Conservation (phyloP, 2,888 invertebrate species). For the Seira sanloemensis region DNA sequence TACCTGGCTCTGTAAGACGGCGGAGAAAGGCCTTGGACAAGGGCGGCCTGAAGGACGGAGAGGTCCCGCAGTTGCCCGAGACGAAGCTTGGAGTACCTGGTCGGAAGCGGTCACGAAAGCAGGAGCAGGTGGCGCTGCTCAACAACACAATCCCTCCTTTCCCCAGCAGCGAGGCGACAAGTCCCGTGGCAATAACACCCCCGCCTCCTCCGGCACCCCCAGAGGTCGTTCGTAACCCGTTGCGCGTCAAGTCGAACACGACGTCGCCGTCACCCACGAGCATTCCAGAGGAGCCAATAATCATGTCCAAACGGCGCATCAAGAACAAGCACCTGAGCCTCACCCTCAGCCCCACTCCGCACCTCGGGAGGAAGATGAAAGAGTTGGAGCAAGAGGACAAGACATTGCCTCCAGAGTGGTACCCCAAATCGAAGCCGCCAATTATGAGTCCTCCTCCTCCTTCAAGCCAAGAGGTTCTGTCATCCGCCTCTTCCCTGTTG, state of each 20-base stretch:
- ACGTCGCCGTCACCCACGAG: no score
- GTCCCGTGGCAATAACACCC: not conserved
- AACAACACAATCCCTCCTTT: slow-evolving; percentile 42
- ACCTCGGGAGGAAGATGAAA: not conserved
- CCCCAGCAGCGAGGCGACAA: not conserved
- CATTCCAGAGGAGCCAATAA: slow-evolving; percentile 19
- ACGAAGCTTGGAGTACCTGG: slow-evolving; percentile 55
- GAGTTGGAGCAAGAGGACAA: not conserved
- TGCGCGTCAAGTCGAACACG: slow-evolving; percentile 22
- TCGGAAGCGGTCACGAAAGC: slow-evolving; percentile 40
- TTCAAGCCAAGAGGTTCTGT: no score
- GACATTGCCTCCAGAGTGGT: not conserved
- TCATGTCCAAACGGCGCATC: slow-evolving; percentile 22
- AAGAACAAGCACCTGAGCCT: slow-evolving; percentile 26
- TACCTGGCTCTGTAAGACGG: slow-evolving; percentile 83
- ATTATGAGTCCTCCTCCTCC: not conserved
- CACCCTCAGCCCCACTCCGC: not conserved
- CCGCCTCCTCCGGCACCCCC: slow-evolving; percentile 38
- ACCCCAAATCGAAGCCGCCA: not conserved
- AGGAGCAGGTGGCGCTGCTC: slow-evolving; percentile 10
- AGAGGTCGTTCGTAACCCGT: slow-evolving; percentile 12
- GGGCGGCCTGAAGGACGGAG: slow-evolving; percentile 82
- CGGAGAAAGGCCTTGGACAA: slow-evolving; percentile 92
- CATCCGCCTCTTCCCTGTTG: slow-evolving; percentile 38
- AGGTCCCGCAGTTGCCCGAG: slow-evolving; percentile 22